Evolutionary conservation across 1,140 invertebrate genomes (phyloP).

Genomic region (Chlorops oryzae): DNA sequence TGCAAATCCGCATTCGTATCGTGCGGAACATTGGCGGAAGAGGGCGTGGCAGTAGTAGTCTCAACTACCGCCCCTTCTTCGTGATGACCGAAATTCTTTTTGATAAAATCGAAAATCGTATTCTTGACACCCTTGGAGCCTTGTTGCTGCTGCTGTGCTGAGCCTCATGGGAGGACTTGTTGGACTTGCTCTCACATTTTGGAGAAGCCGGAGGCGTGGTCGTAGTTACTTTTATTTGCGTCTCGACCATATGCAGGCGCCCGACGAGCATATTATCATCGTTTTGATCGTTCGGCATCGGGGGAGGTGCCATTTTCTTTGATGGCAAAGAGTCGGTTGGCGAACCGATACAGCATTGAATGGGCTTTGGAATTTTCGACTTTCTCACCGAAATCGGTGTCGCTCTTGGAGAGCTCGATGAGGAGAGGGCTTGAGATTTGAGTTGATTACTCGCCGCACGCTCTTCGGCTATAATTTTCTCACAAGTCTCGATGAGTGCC

Average conservation of each 20-base stretch:
- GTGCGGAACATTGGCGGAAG: constrained; percentile 20
- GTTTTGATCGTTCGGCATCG: neutral
- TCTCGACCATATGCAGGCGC: constrained; percentile 36
- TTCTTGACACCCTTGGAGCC: constrained; percentile 28
- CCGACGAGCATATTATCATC: constrained; percentile 30
- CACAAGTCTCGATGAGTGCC: constrained; percentile 38
- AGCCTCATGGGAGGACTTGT: neutral
- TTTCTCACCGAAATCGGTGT: constrained; percentile 26
- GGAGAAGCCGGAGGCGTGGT: constrained; percentile 24
- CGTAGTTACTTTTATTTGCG: constrained; percentile 38
- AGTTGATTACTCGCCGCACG: constrained; percentile 34
- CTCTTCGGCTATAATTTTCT: constrained; percentile 42
- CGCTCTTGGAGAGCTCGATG: constrained; percentile 16
- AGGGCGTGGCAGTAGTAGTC: neutral
- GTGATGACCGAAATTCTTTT: constrained; percentile 39
- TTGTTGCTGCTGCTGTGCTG: constrained; percentile 13
- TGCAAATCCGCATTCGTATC: constrained; percentile 28
- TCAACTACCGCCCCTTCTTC: constrained; percentile 17
- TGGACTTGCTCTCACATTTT: constrained; percentile 5
- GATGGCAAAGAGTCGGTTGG: constrained; percentile 30
- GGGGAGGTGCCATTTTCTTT: neutral
- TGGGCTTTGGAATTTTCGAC: constrained; percentile 43
- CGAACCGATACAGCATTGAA: constrained; percentile 28
- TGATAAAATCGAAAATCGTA: constrained; percentile 42
- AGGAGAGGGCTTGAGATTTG: constrained; percentile 20